Base-by-base conservation (phyloP, 2,888 invertebrate genomes). In the Hyalella azteca region DNA sequence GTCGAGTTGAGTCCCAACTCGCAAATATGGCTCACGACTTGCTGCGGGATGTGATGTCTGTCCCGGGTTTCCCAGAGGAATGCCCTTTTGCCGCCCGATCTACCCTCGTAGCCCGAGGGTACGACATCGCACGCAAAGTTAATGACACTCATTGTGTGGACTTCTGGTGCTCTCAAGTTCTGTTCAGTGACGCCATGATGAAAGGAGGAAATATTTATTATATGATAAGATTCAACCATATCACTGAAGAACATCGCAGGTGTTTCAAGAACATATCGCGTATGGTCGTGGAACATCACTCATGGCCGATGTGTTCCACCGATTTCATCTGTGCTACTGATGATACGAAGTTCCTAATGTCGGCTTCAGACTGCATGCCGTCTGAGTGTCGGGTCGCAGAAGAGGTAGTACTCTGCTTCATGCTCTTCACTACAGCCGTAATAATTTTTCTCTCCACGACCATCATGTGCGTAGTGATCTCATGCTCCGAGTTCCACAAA, bases 291-390 rank as follows among this genome's bases (percentile, higher is more conserved):
- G 77, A 79, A n/a, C 81, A 81, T 49, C 81, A 81, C 45, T 81
- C 81, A 29, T 81, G 81, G 81, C 81, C 81, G 19, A 81, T 79
- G 81, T 81, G 81, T 39, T 50, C 77, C 77, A 81, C 78, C 40
- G 81, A 81, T 73, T 81, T 81, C 45, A 73, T 81, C 15, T 81
- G 81, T 48, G 81, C 81, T 49, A 79, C 81, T 11, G 79, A 81
- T 79, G 78, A 79, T 32, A 66, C 79, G 39, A 40, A 50, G n/a
- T 81, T 81, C 32, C 66, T 66, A 26, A 81, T 81, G 81, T 81
- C 79, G 13, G 81, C 79, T 7, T 66, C 77, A n/a, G 81, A 79
- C 54, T 81, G 81, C 48, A 81, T 81, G 81, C 81, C 81, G 2
- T 22, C 41, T 39, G 79, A 73, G 54, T 81, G 81, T 76, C 59